Conservation (phyloP, 2,797 vertebrate genomes). For the Gymnothorax reevesii region DNA sequence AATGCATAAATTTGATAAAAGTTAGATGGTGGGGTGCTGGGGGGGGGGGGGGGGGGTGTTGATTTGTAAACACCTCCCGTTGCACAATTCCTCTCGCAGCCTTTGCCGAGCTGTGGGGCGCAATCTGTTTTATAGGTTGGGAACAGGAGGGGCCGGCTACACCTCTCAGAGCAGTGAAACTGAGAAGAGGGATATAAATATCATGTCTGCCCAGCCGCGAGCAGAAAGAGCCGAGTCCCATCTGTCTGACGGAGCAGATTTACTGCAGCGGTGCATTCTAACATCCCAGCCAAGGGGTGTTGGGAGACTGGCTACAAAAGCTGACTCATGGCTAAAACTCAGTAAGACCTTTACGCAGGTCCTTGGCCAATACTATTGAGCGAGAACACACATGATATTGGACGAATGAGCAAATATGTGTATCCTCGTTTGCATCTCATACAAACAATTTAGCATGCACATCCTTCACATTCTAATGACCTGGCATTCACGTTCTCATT, state of each 20-base stretch:
- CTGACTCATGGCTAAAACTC: neutral
- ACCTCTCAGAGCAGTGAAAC: conserved; percentile 15
- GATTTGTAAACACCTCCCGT: neutral
- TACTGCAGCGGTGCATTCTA: conserved; percentile 9
- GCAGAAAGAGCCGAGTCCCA: neutral
- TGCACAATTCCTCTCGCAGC: neutral
- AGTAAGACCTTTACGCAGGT: neutral
- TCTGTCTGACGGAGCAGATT: conserved; percentile 1
- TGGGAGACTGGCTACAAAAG: too few species aligned
- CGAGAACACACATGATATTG: neutral
- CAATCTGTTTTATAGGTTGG: neutral
- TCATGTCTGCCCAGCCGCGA: neutral
- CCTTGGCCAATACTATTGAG: neutral
- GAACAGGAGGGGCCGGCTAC: neutral
- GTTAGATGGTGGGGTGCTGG: neutral
- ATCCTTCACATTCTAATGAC: neutral
- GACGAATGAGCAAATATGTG: neutral
- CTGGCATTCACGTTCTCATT: too few species aligned
- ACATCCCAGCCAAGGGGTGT: neutral
- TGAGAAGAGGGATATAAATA: conserved; percentile 24
- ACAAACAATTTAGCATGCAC: neutral
- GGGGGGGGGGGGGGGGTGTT: neutral
- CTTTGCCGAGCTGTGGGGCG: neutral
- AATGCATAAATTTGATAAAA: neutral
- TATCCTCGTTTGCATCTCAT: neutral